Evolutionary conservation across 2,888 invertebrate genomes (phyloP), one percentile per base, ranked within the genome.

Genomic region (Andrena praecox): DNA sequence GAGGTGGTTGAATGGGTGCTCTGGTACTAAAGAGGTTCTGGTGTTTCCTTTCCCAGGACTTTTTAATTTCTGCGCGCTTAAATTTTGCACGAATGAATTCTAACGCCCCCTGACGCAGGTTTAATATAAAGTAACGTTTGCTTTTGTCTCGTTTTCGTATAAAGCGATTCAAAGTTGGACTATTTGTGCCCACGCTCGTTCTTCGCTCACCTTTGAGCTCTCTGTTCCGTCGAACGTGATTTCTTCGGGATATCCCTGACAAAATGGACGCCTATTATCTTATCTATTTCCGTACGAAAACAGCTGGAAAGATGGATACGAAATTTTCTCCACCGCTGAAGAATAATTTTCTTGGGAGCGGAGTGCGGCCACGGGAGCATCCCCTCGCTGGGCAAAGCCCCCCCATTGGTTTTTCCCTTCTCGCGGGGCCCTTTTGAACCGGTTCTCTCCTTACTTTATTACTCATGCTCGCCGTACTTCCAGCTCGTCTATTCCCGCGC

Each of bases 381-480:
- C 77, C 64, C 68, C 70, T 68, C 52, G n/a, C 59, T 66, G 72
- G 78, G 71, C 74, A 83, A 82, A 69, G 77, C 56, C 66, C 74
- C 74, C 75, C 67, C 74, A 70, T 77, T 68, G 84, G 77, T 52
- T 56, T 77, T 80, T 76, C 69, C 77, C 59, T 70, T 52, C 72
- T 29, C 59, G 76, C 63, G 52, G 42, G 72, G 69, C 77, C 80
- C 77, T 80, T 80, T 72, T 56, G 69, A 72, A 72, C 75, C 78
- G 60, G 71, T 76, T 67, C 73, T 78, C 59, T 80, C 50, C 84
- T 84, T 75, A 75, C 72, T 27, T 56, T 56, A 77, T 85, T 84
- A 84, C 79, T 85, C 77, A 83, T 82, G 83, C 83, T 77, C 82
- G 60, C 56, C 73, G 79, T 79, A 76, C 78, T 52, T 62, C 54